phyloP scores from a whole-genome alignment of 2,113 vertebrate genomes.

The Pterocles orientalis region DNA sequence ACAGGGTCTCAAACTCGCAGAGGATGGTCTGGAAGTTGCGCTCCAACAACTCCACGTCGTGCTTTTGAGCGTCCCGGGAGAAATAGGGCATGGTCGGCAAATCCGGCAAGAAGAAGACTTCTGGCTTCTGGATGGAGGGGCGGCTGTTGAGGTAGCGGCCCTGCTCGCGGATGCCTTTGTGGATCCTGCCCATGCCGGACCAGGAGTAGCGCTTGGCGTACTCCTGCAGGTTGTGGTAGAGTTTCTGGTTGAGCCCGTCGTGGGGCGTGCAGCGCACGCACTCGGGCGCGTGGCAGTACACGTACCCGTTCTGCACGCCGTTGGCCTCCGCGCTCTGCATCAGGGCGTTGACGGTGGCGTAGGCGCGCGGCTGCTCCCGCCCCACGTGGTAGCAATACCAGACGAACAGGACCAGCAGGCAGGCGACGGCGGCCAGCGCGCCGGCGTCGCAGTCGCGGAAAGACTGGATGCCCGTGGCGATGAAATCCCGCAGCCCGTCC shows the following conservation, averaged over 20 bases:
- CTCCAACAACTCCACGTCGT: constrained; percentile 95
- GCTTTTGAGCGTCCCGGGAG: constrained; percentile 93
- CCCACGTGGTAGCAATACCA: constrained; percentile 99
- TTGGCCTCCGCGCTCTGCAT: constrained; percentile 71
- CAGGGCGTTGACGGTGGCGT: constrained; percentile 71
- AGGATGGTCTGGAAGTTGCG: constrained; percentile 92
- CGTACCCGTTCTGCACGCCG: constrained; percentile 88
- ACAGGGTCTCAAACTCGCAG: constrained; percentile 92
- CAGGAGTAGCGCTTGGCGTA: constrained; percentile 99
- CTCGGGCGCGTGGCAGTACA: constrained; percentile 89
- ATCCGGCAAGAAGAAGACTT: constrained; percentile 96
- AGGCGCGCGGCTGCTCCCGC: constrained; percentile 86
- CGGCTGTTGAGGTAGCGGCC: constrained; percentile 88
- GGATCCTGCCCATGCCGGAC: constrained; percentile 97
- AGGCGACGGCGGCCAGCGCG: constrained; percentile 82
- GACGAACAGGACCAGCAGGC: constrained; percentile 88
- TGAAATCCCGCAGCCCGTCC: constrained; percentile 87
- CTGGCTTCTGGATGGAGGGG: constrained; percentile 93
- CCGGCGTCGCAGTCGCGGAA: constrained; percentile 89
- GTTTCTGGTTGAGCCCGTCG: constrained; percentile 92
- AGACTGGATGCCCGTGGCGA: constrained; percentile 89
- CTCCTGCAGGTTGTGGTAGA: constrained; percentile 97
- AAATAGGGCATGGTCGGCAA: constrained; percentile 92
- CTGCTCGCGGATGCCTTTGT: constrained; percentile 94
- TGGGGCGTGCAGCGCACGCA: constrained; percentile 87